Evolutionary conservation across 2,888 invertebrate species (phyloP).

Genomic region (Dolichopus griseipennis): DNA sequence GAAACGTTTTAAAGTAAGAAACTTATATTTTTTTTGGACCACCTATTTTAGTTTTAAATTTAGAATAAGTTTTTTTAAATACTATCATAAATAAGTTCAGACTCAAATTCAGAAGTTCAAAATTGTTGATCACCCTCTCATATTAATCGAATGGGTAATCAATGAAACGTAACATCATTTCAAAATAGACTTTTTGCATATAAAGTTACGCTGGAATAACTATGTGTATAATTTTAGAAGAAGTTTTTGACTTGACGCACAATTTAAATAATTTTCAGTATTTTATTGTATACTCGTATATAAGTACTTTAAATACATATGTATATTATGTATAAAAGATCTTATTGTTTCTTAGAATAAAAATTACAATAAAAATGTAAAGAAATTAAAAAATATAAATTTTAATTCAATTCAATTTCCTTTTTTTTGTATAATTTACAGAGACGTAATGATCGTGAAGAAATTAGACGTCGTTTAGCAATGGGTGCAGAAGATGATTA

Average conservation of each 20-base stretch:
- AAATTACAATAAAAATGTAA: too few species aligned
- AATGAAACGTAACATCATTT: not conserved
- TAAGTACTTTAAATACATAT: too few species aligned
- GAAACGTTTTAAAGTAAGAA: constrained; percentile 27
- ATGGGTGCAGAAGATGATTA: constrained; percentile 77
- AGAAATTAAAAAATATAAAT: not conserved
- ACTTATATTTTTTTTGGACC: not conserved
- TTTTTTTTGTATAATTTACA: constrained; percentile 44
- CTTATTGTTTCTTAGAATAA: too few species aligned
- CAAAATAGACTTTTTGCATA: too few species aligned
- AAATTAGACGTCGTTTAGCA: constrained; percentile 78
- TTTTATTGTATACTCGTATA: not conserved
- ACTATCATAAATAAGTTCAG: too few species aligned
- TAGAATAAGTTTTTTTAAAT: not conserved
- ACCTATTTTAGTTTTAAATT: not conserved
- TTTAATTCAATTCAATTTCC: constrained; percentile 14
- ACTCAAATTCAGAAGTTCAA: not conserved
- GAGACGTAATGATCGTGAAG: constrained; percentile 86
- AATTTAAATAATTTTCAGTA: too few species aligned
- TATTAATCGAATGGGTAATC: constrained; percentile 13
- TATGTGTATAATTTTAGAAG: too few species aligned
- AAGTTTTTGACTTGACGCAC: not conserved
- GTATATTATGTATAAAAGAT: too few species aligned
- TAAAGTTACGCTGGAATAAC: not conserved
- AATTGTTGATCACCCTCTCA: not conserved